Conservation (phyloP, 2,888 invertebrate species). For the Lithophane leautieri region DNA sequence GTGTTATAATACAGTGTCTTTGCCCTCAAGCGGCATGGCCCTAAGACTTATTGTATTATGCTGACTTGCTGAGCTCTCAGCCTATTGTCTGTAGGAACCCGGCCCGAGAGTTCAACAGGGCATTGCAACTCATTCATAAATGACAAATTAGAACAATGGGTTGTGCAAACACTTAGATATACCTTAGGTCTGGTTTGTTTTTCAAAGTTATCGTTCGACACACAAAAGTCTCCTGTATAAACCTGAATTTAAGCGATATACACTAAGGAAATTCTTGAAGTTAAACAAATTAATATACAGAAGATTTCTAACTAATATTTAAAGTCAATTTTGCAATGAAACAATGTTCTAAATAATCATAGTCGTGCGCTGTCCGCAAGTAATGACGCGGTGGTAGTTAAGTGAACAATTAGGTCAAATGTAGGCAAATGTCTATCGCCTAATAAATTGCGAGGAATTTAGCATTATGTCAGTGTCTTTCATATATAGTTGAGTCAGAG, state of each 20-base stretch:
- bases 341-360: slow-evolving; percentile 55
- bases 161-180: slow-evolving; percentile 60
- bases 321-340: slow-evolving; percentile 59
- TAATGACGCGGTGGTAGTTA: slow-evolving; percentile 67
- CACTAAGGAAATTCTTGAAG: background rate
- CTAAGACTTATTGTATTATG: slow-evolving; percentile 73
- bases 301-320: slow-evolving; percentile 24
- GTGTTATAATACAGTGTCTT: slow-evolving; percentile 85
- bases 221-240: slow-evolving; percentile 8
- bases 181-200: slow-evolving; percentile 26
- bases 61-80: slow-evolving; percentile 60
- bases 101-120: slow-evolving; percentile 53
- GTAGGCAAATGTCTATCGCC: slow-evolving; percentile 62
- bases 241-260: background rate
- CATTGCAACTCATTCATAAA: slow-evolving; percentile 61
- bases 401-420: slow-evolving; percentile 69
- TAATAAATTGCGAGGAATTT: slow-evolving; percentile 60
- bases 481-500: slow-evolving; percentile 35
- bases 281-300: background rate
- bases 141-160: slow-evolving; percentile 64
- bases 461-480: slow-evolving; percentile 43
- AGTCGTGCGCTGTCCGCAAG: slow-evolving; percentile 61
- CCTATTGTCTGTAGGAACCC: slow-evolving; percentile 63
- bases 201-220: slow-evolving; percentile 28
- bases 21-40: slow-evolving; percentile 77